Conservation (phyloP, 2,113 vertebrate species). For the Siniperca knerii region DNA sequence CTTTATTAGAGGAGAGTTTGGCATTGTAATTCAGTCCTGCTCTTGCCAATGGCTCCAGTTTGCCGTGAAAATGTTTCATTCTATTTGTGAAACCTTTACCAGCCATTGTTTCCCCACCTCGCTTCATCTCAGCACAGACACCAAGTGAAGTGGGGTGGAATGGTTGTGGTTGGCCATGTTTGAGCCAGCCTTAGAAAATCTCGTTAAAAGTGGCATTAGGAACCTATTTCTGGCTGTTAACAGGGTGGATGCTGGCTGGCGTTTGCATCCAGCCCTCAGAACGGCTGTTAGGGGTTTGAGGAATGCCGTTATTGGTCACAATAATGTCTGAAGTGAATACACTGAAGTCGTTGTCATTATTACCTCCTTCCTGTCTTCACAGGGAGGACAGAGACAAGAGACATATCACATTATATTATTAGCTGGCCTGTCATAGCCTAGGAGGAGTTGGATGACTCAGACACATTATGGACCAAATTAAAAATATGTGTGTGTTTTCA, state of each 20-base stretch:
- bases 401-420: constrained; percentile 4
- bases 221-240: constrained; percentile 40
- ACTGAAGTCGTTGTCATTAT: constrained; percentile 32
- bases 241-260: not conserved
- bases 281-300: constrained; percentile 28
- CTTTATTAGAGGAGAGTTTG: constrained; percentile 41
- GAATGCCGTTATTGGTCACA: constrained; percentile 17
- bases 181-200: constrained; percentile 30
- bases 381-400: constrained; percentile 7
- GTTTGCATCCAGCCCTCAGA: not conserved
- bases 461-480: constrained; percentile 35
- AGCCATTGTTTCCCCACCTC: constrained; percentile 15
- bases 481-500: constrained; percentile 20
- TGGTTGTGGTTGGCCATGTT: not conserved
- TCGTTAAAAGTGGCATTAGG: constrained; percentile 42
- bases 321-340: constrained; percentile 22
- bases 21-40: constrained; percentile 33
- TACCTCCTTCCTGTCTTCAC: not conserved
- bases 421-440: constrained; percentile 13
- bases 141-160: not conserved
- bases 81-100: constrained; percentile 40
- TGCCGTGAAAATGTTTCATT: constrained; percentile 35
- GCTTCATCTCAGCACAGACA: constrained; percentile 32
- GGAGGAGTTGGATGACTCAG: constrained; percentile 19
- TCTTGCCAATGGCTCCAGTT: constrained; percentile 19